Percentiles rank a stretch among this genome's conserved stretches.
phyloP scores from a whole-genome alignment of 2,888 invertebrate species.

The Eueremaeus valkanovi region DNA sequence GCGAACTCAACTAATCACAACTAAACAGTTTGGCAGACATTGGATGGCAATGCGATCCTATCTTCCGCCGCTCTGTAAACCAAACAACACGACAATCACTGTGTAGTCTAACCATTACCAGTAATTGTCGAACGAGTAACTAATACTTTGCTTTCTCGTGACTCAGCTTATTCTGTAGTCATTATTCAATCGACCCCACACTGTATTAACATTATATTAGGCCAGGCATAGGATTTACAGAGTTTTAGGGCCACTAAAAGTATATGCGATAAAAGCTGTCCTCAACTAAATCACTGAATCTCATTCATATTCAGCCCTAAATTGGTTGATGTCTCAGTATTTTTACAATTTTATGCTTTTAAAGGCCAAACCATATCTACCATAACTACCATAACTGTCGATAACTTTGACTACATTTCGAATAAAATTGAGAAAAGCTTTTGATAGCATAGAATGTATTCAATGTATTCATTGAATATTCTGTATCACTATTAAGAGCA shows the following conservation, averaged over 20 bases:
- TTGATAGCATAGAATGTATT: not conserved
- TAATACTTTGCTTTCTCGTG: not conserved
- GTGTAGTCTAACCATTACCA: constrained; percentile 8
- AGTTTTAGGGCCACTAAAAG: constrained; percentile 2
- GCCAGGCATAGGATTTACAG: not conserved
- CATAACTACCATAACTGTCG: too few species aligned
- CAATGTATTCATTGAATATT: constrained; percentile 12
- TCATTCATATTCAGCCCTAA: constrained; percentile 23
- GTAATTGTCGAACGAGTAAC: not conserved
- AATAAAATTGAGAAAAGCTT: constrained; percentile 14
- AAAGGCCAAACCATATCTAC: not conserved
- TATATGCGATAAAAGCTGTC: constrained; percentile 21
- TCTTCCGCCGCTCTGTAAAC: constrained; percentile 4
- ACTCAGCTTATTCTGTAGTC: not conserved
- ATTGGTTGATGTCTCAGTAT: constrained; percentile 15
- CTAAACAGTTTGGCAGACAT: constrained; percentile 7
- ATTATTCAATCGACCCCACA: constrained; percentile 19
- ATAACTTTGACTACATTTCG: not conserved
- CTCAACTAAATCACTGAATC: not conserved
- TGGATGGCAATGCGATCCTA: constrained; percentile 11
- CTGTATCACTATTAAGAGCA: not conserved
- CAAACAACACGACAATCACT: constrained; percentile 8
- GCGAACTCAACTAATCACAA: not conserved
- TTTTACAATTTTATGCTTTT: constrained; percentile 33
- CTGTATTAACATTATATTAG: constrained; percentile 21